Conservation (phyloP, 2,888 invertebrate genomes). For the Lacanobia wlatinum region DNA sequence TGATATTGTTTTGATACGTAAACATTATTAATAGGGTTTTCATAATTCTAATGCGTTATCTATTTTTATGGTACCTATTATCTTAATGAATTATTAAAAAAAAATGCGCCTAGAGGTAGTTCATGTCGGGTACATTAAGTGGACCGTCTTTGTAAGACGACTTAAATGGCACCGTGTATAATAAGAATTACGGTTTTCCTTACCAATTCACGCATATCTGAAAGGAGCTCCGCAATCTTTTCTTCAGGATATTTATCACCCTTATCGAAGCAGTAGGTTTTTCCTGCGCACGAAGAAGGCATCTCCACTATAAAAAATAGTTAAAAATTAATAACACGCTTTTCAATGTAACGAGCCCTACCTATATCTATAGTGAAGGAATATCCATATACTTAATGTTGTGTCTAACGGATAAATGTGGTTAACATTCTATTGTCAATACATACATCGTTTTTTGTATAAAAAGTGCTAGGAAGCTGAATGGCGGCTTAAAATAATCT, state of each 20-base stretch:
- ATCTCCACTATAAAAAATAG: conserved; percentile 11
- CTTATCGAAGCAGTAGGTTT: conserved; percentile 20
- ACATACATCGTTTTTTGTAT: not conserved
- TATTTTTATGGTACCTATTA: too few relatives aligned
- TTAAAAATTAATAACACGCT: not conserved
- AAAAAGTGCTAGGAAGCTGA: not conserved
- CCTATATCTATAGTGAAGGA: too few relatives aligned
- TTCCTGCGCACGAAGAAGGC: conserved; percentile 7
- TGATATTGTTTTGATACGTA: too few relatives aligned
- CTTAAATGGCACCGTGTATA: too few relatives aligned
- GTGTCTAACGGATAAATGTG: not conserved
- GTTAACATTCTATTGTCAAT: not conserved
- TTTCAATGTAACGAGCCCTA: not conserved
- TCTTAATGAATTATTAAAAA: too few relatives aligned
- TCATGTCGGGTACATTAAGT: too few relatives aligned
- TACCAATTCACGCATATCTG: conserved; percentile 26
- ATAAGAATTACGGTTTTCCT: not conserved
- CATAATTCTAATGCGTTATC: too few relatives aligned
- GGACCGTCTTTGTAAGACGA: too few relatives aligned
- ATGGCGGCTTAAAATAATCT: not conserved
- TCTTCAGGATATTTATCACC: conserved; percentile 11
- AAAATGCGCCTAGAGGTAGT: too few relatives aligned
- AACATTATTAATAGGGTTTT: too few relatives aligned
- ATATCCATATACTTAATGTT: too few relatives aligned
- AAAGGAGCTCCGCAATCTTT: conserved; percentile 9